A percentile compares a stretch with the other conserved stretches of the same genome.
phyloP scores from a whole-genome alignment of 2,888 invertebrate species.

The Diloba caeruleocephala region DNA sequence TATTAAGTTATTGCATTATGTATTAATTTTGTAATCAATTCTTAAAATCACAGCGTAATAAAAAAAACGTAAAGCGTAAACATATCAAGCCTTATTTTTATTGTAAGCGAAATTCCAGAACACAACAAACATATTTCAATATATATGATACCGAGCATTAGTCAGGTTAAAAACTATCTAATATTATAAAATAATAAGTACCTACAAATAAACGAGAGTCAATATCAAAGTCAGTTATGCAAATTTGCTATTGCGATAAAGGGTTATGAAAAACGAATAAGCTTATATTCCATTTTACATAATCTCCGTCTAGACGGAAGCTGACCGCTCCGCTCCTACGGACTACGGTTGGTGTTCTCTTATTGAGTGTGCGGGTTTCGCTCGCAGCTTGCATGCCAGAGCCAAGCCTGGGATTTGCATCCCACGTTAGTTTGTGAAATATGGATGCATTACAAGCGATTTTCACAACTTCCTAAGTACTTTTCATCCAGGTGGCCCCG shows the following conservation, averaged over 20 bases:
- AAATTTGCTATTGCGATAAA: slow-evolving; percentile 77
- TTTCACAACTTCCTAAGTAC: slow-evolving; percentile 70
- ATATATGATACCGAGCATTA: slow-evolving; percentile 66
- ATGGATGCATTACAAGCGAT: slow-evolving; percentile 70
- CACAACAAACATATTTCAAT: slow-evolving; percentile 66
- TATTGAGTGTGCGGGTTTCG: slow-evolving; percentile 56
- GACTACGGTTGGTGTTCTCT: slow-evolving; percentile 63
- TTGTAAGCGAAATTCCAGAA: slow-evolving; percentile 53
- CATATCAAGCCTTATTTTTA: slow-evolving; percentile 55
- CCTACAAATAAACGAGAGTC: slow-evolving; percentile 75
- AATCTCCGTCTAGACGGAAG: slow-evolving; percentile 87
- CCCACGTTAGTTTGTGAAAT: slow-evolving; percentile 71
- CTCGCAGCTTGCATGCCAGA: slow-evolving; percentile 45
- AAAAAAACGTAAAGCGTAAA: slow-evolving; percentile 15
- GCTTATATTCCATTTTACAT: slow-evolving; percentile 81
- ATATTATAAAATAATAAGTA: too few species aligned
- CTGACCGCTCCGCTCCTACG: slow-evolving; percentile 61
- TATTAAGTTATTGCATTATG: not conserved
- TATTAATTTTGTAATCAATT: slow-evolving; percentile 2
- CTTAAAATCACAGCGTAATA: slow-evolving; percentile 11
- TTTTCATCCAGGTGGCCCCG: slow-evolving; percentile 65
- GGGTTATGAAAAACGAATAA: slow-evolving; percentile 75
- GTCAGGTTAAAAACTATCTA: slow-evolving; percentile 68
- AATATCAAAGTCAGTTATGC: slow-evolving; percentile 72
- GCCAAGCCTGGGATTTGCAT: slow-evolving; percentile 65